Percentiles rank a stretch among this genome's conserved stretches.
Conservation (phyloP, 2,113 vertebrate genomes). For the Pygathrix nemaeus region DNA sequence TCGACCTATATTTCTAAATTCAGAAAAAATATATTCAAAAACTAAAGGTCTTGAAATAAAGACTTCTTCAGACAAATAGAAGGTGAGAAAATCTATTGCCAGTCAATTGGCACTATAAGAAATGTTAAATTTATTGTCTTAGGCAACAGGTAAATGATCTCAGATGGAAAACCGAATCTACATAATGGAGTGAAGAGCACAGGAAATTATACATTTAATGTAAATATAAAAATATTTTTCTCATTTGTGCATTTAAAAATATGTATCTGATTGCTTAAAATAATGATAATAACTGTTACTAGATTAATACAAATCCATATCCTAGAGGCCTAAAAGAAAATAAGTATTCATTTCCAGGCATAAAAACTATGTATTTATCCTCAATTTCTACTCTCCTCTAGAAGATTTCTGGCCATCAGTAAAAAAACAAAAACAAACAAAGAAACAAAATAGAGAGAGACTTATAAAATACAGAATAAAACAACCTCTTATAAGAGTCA, state of each 20-base stretch:
- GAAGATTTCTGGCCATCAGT: neutral
- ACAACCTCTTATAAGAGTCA: neutral
- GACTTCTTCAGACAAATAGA: neutral
- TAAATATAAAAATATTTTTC: neutral
- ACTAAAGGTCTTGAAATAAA: neutral
- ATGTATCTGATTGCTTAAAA: neutral
- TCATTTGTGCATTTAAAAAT: neutral
- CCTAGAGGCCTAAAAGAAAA: neutral
- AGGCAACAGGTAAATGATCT: neutral
- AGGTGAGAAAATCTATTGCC: neutral
- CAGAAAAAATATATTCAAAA: neutral
- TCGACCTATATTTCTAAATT: neutral
- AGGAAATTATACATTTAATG: neutral
- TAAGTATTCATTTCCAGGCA: neutral
- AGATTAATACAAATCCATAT: neutral
- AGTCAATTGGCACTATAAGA: neutral
- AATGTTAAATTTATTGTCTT: neutral
- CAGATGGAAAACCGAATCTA: neutral
- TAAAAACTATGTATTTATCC: neutral
- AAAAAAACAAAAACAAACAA: neutral
- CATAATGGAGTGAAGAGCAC: neutral
- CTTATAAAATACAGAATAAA: neutral
- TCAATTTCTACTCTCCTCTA: neutral
- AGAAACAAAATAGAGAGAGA: neutral
- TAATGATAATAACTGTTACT: neutral